Evolutionary conservation across 2,113 vertebrate species (phyloP), one percentile per base, ranked within the genome.

Genomic region (Ranitomeya imitator): DNA sequence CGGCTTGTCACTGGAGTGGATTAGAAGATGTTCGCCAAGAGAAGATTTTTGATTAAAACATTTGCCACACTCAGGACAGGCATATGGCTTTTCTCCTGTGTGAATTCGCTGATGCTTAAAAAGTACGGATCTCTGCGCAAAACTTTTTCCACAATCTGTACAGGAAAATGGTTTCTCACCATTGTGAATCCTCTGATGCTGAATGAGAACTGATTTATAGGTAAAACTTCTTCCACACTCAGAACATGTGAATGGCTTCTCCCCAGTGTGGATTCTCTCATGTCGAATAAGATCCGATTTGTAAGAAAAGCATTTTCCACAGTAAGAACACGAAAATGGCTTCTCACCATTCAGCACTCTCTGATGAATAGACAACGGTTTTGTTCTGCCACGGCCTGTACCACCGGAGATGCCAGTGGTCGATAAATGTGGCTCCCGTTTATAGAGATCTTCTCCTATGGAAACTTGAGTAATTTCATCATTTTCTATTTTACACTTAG

Each of bases 121-220:
- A 65, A 65, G 63, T n/a, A 65, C 63, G 10, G 63, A 65, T 10
- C 69, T 71, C 26, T 71, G 69, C 5, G 69, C 69, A 71, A 71
- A 71, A 37, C 69, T 71, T 71, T 71, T 71, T 71, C 69, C 69
- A 16, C 69, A 71, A 37, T 71, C 69, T 5, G 18, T 15, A 71
- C 69, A 71, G 69, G 69, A 31, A 37, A 71, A 71, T 7, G 69
- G 69, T 7, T 71, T 71, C 7, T 71, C 69, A 31, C 69, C 69
- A 71, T 31, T 71, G 13, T 71, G 69, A 16, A 71, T 71, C 31
- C 69, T 71, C 26, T 71, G 71, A 74, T 74, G 96, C 37, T 96
- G 89, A 76, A 94, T 95, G 37, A 96, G 93, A 88, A 96, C 95
- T 0, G 95, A 94, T 86, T 95, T 96, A 85, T 95, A 94, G 52